Evolutionary conservation across 2,888 invertebrate genomes (phyloP), one percentile per base, ranked within the genome.

Genomic region (Mallateleia sp.): DNA sequence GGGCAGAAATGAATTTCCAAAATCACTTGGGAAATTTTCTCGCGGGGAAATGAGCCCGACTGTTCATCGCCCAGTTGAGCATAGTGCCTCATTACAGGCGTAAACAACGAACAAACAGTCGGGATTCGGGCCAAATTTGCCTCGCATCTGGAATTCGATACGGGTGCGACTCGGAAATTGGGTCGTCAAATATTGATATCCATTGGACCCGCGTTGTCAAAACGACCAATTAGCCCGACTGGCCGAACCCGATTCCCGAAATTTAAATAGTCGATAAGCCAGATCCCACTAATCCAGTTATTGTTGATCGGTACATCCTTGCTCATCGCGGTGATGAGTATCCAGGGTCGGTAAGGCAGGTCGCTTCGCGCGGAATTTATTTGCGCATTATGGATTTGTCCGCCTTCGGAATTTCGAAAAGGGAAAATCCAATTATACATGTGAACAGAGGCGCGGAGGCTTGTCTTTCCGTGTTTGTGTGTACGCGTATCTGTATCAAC

Each of bases 181-280:
- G 67, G 50, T 67, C 58, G 34, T 32, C 67, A 32, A 54, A 64
- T 66, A 81, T 66, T 69, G 25, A 72, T 74, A 47, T 72, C n/a
- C 54, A 64, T 52, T 62, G 71, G 52, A 11, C 42, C 22, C 47
- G 14, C 5, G 14, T 7, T 11, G 28, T 50, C 34, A n/a, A 38
- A 66, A 54, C 24, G 45, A 18, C 20, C 45, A 64, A 79, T 69
- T 50, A 69, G 50, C 54, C 47, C 7, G 14, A 9, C n/a, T 15
- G 3, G 15, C 15, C 38, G 24, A 45, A 22, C 54, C 14, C 28
- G 42, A 28, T 54, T 24, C 20, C 15, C 1, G 25, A 72, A 81
- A 38, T 74, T 71, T 28, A 69, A 88, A 69, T 84, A 81, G 88
- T 84, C 88, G 88, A 88, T 88, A 88, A 88, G 60, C 81, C 60